phyloP scores from a whole-genome alignment of 2,113 vertebrate genomes.

The Triplophysa siluroides region DNA sequence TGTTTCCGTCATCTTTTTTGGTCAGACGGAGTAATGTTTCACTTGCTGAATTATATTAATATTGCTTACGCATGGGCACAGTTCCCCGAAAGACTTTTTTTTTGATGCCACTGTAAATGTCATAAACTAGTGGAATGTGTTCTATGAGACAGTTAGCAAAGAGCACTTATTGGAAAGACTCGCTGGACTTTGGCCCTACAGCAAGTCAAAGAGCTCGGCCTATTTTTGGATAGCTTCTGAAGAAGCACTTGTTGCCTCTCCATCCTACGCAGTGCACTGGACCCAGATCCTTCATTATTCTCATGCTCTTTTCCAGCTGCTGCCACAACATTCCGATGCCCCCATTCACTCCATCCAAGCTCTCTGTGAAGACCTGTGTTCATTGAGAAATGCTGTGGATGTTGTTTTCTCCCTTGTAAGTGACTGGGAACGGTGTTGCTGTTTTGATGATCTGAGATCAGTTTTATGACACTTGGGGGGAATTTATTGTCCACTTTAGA shows the following conservation, averaged over 20 bases:
- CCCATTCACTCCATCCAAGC: neutral
- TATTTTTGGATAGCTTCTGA: constrained; percentile 38
- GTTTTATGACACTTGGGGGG: neutral
- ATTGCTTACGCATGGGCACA: too few species aligned
- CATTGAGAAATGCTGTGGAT: neutral
- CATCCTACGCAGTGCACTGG: constrained; percentile 32
- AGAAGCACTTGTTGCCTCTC: constrained; percentile 27
- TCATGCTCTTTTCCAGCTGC: constrained; percentile 49
- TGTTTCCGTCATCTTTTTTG: constrained; percentile 37
- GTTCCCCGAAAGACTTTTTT: neutral
- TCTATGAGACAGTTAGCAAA: constrained; percentile 20
- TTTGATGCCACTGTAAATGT: constrained; percentile 1
- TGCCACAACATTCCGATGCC: constrained; percentile 14
- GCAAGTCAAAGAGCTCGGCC: neutral
- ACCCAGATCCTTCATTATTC: constrained; percentile 24
- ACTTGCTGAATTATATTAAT: neutral
- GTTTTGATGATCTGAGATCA: neutral
- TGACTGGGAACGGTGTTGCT: too few species aligned
- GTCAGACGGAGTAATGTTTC: constrained; percentile 40
- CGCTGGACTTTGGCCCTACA: neutral
- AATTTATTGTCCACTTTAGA: too few species aligned
- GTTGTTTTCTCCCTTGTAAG: neutral
- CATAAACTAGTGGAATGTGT: constrained; percentile 3
- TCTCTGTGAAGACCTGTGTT: neutral
- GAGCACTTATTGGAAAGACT: constrained; percentile 19